Base-by-base conservation (phyloP, 1,140 invertebrate species). In the Sesamia nonagrioides region DNA sequence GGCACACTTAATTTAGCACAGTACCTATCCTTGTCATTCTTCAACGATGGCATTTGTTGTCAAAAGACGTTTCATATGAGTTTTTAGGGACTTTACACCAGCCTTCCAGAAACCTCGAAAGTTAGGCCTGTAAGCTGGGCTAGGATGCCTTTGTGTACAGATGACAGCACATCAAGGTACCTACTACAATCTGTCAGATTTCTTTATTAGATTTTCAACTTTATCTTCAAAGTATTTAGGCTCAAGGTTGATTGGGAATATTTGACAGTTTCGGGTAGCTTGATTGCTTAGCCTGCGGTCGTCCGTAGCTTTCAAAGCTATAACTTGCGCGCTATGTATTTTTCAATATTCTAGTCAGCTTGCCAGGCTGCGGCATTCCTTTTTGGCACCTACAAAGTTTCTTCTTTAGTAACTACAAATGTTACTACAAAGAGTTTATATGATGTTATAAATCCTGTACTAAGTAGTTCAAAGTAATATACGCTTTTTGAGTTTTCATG, bases 401-500 rank as follows among this genome's bases (percentile, higher is more conserved):
- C 27, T 3, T 27, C 1, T 3, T 27, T 27, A 3, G 27, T 27
- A 1, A 27, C 27, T 27, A 1, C 27, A 27, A 27, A 27, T 27
- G 27, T 27, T 27, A 3, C 1, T 27, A 27, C 27, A 27, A 27
- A 27, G 27, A 1, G 27, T 27, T 27, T 27, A 27, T 27, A 27
- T 27, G 27, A 1, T 1, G 27, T 3, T 27, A 27, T 27, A 27
- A 27, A 27, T 27, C 27, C 27, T 27, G 27, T 27, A 27, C 27
- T 27, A 27, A n/a, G 1, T 27, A 27, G 27, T 27, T 3, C 27
- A 27, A 27, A 27, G 27, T 3, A 13, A 60, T 60, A 27, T 60
- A 60, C 11, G 58, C 58, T 27, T 60, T 60, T 35, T 35, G 58
- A 35, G 58, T 33, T 60, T 21, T 60, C 7, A 60, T 54, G 52